phyloP scores from a whole-genome alignment of 2,113 vertebrate genomes.

The Stegastes partitus region DNA sequence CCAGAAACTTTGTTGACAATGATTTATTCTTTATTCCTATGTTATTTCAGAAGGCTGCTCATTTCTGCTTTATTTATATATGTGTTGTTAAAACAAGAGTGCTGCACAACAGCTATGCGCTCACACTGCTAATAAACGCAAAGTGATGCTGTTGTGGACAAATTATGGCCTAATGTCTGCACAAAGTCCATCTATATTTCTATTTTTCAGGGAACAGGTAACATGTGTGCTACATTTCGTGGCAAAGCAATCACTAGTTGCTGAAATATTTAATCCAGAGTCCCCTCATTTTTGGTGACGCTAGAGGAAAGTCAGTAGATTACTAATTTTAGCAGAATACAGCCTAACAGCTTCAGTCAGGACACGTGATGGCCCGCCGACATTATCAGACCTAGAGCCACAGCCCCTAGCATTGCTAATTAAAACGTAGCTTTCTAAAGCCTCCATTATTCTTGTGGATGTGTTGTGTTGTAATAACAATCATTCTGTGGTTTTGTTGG shows the following conservation, averaged over 20 bases:
- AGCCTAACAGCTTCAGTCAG: not conserved
- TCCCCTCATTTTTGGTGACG: not conserved
- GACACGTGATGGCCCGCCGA: not conserved
- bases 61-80: constrained; percentile 21
- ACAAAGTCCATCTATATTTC: not conserved
- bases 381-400: too few relatives aligned
- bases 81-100: not conserved
- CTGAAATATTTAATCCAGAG: not conserved
- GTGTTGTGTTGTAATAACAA: not conserved
- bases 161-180: not conserved
- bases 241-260: not conserved
- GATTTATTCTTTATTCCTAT: not conserved
- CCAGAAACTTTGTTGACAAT: not conserved
- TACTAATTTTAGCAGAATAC: too few relatives aligned
- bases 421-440: not conserved
- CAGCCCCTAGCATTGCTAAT: not conserved
- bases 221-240: not conserved
- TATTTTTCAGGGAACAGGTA: not conserved
- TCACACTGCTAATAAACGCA: too few relatives aligned
- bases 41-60: not conserved
- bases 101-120: too few relatives aligned
- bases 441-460: not conserved
- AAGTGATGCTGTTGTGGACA: constrained; percentile 10
- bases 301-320: not conserved
- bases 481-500: constrained; percentile 23